These are phyloP conservation scores for Latrodectus elegans DNA, from an alignment of 2,888 invertebrate genomes.

Conservation along the genomic window DNA sequence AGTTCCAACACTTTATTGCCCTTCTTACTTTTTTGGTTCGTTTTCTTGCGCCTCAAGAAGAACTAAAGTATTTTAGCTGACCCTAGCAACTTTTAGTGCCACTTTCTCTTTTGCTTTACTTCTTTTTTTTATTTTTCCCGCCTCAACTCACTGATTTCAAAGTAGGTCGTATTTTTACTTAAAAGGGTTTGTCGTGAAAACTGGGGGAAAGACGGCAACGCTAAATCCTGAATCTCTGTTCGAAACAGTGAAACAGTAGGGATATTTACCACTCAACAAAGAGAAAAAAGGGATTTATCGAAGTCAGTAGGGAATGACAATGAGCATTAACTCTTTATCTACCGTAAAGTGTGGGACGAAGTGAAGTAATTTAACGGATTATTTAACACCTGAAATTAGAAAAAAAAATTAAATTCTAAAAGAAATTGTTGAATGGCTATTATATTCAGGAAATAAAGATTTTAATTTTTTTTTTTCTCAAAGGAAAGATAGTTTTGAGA, in stretches of 20 bases:
- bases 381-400: too few species aligned
- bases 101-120: conserved; percentile 9
- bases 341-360: too few species aligned
- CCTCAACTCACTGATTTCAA: conserved; percentile 42
- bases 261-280: conserved; percentile 18
- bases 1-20: conserved; percentile 43
- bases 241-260: conserved; percentile 4
- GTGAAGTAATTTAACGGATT: too few species aligned
- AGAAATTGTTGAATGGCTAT: too few species aligned
- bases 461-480: too few species aligned
- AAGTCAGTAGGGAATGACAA: background rate
- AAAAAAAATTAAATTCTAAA: too few species aligned
- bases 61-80: conserved; percentile 33
- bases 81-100: conserved; percentile 40
- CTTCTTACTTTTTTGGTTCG: conserved; percentile 18
- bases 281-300: conserved; percentile 30
- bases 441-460: too few species aligned
- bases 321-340: background rate
- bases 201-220: background rate
- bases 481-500: too few species aligned
- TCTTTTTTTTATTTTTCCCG: background rate
- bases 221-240: conserved; percentile 30
- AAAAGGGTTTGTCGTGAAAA: conserved; percentile 3
- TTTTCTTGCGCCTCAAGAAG: background rate
- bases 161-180: conserved; percentile 54